Evolutionary conservation across 2,113 vertebrate species (phyloP).

Genomic region (Cardinalis cardinalis): DNA sequence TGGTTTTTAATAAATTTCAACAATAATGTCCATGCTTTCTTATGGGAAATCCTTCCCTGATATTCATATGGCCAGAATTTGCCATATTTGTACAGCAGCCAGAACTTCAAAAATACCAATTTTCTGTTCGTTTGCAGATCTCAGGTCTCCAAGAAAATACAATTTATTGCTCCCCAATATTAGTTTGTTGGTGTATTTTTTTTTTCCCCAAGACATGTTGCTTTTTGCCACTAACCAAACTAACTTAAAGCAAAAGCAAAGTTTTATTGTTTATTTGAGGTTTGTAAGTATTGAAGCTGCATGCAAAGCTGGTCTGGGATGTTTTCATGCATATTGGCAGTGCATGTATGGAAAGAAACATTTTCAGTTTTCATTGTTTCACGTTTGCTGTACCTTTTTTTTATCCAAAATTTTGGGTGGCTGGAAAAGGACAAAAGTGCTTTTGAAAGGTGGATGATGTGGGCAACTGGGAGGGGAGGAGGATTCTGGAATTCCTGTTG

Average conservation of each 20-base stretch:
- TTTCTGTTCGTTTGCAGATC: neutral
- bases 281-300: neutral
- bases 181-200: neutral
- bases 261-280: neutral
- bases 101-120: neutral
- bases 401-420: neutral
- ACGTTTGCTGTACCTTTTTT: neutral
- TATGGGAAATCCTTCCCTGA: neutral
- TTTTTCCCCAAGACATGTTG: neutral
- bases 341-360: neutral
- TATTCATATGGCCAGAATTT: neutral
- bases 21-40: rapidly evolving
- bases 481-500: neutral
- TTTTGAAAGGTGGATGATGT: neutral
- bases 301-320: neutral
- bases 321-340: neutral
- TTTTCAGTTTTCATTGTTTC: constrained; percentile 28
- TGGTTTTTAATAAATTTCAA: neutral
- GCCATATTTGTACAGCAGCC: neutral
- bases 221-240: constrained; percentile 69
- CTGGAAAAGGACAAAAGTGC: neutral
- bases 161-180: neutral
- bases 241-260: constrained; percentile 57
- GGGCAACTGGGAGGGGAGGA: neutral
- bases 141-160: neutral